phyloP scores from a whole-genome alignment of 2,888 invertebrate species.

The Beris morrisii region DNA sequence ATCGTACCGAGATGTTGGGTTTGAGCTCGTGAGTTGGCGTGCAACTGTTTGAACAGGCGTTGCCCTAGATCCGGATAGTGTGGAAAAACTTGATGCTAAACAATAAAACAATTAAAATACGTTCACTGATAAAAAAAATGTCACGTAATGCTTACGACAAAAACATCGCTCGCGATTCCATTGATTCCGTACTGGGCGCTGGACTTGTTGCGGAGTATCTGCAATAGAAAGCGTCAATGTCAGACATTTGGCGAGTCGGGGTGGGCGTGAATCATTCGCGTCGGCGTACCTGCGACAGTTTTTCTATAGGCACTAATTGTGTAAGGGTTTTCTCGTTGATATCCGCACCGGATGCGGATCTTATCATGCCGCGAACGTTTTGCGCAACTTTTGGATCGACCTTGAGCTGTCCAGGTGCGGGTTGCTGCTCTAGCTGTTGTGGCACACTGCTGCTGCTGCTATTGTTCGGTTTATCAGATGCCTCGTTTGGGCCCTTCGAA shows the following conservation, averaged over 20 bases:
- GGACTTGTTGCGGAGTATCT: conserved; percentile 71
- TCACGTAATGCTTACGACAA: conserved; percentile 47
- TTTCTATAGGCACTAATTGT: conserved; percentile 73
- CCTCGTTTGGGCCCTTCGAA: conserved; percentile 20
- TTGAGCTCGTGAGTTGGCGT: conserved; percentile 63
- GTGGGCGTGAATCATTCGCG: neutral
- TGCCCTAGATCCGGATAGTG: conserved; percentile 71
- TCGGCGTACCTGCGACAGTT: conserved; percentile 68
- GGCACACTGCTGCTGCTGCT: neutral
- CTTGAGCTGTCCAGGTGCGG: neutral
- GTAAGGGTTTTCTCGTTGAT: conserved; percentile 64
- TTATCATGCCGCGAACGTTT: conserved; percentile 58
- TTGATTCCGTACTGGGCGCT: conserved; percentile 70
- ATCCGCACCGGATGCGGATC: conserved; percentile 69
- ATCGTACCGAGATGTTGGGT: conserved; percentile 64
- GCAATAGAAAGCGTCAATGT: conserved; percentile 45
- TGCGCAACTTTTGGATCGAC: conserved; percentile 7
- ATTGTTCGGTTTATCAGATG: conserved; percentile 7
- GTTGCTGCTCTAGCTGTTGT: conserved; percentile 16
- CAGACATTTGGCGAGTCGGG: neutral
- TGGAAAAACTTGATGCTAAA: conserved; percentile 75
- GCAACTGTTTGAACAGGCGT: conserved; percentile 68
- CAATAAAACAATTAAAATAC: conserved; percentile 20
- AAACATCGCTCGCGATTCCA: conserved; percentile 66
- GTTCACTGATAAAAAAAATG: neutral